Base-by-base conservation (phyloP, 1,140 invertebrate genomes). In the Zelostemma sp. region DNA sequence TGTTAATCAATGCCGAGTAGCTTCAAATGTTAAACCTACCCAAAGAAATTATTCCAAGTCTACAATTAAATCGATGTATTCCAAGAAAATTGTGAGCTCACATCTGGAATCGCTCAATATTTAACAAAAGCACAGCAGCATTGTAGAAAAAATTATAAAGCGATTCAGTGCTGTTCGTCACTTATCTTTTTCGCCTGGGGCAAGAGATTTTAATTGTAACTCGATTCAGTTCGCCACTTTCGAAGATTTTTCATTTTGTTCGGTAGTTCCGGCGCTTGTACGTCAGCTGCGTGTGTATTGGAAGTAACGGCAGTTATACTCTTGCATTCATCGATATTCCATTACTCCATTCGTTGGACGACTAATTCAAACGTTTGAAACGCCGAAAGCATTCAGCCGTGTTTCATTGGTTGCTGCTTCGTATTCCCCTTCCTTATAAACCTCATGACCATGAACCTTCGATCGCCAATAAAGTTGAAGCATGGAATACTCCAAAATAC, bases 301-400 rank as follows among this genome's bases (percentile, higher is more conserved):
- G 45, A 38, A 49, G 45, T 47, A 6, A 14, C 9, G 41, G 41
- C 16, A 45, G 35, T 45, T 51, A 54, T 51, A 53, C 49, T 43
- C 40, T 17, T 38, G 54, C 47, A 25, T 55, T 64, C 40, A 64
- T 59, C 56, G 56, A 59, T 60, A 66, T 66, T 66, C 56, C 55
- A 66, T 66, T 59, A 59, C 63, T 66, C 51, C 28, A 50, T 66
- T 66, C 50, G 51, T 38, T 18, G 49, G 21, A 55, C 55, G 62
- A 59, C 56, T 66, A 66, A 66, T 66, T 59, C 63, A 50, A 66
- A 55, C 46, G 63, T 66, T 66, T 50, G 63, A 49, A 66, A 56
- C 38, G 56, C 49, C 50, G 53, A 66, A 66, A 59, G 63, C 63
- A 55, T 46, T 60, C 56, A 66, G 56, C 54, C 51, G 50, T 66